A percentile compares a stretch with the other conserved stretches of the same genome.
These are phyloP conservation scores for Troides oblongomaculatus DNA, from an alignment of 2,888 invertebrate genomes.

Conservation along the genomic window DNA sequence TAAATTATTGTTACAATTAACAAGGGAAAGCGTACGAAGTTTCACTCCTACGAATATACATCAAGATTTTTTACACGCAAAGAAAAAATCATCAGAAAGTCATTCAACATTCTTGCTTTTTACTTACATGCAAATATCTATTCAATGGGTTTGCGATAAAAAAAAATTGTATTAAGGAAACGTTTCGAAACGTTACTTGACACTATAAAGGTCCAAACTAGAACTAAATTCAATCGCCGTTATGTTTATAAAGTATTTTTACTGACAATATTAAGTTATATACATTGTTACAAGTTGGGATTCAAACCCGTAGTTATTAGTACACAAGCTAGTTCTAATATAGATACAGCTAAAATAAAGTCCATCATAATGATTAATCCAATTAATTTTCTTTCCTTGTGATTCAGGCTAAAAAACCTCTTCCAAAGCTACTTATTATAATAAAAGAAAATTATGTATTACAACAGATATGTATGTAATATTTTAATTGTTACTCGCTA, in stretches of 20 bases:
- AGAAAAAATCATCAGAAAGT: constrained; percentile 66
- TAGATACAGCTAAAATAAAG: too few relatives aligned
- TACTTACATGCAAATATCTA: constrained; percentile 45
- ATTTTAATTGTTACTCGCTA: neutral
- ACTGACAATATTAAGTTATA: neutral
- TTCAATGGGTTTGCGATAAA: constrained; percentile 27
- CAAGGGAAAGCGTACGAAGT: constrained; percentile 71
- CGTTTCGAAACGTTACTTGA: neutral
- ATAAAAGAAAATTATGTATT: neutral
- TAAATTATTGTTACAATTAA: constrained; percentile 58
- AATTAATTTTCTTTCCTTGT: too few relatives aligned
- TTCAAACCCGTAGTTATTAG: neutral
- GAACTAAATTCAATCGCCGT: too few relatives aligned
- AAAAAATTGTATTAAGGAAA: neutral
- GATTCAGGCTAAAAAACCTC: too few relatives aligned
- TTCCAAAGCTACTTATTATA: too few relatives aligned
- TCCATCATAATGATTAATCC: too few relatives aligned
- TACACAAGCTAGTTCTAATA: neutral
- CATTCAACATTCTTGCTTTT: constrained; percentile 31
- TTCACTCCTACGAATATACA: constrained; percentile 68
- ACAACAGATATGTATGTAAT: neutral
- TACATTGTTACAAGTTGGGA: neutral
- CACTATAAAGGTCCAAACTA: neutral
- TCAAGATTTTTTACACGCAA: constrained; percentile 78
- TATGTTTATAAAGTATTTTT: too few relatives aligned